Evolutionary conservation across 2,888 invertebrate species (phyloP), one percentile per base, ranked within the genome.

Genomic region (Amblyjoppa fuscipennis): DNA sequence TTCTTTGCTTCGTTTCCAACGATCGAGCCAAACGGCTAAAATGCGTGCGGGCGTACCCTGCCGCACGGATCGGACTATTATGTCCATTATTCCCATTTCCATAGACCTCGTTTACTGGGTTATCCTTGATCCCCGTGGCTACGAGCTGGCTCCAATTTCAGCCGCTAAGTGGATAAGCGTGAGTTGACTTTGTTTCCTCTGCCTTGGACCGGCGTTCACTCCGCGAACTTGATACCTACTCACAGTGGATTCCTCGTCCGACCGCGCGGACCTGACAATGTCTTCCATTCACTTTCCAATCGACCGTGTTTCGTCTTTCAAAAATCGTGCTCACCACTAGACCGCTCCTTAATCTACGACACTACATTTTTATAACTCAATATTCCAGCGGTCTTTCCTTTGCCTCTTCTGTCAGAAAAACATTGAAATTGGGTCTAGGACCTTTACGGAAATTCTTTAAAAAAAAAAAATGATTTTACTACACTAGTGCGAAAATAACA

Each of bases 51-150:
- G 78, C 78, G 78, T 78, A 61, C 49, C 59, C 16, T 28, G 59
- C 59, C n/a, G 77, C 45, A 45, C 69, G 28, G 59, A 16, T 41
- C 59, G 45, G 31, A 56, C 56, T 70, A 70, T 70, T 49, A 78
- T 70, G 34, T 31, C 41, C 61, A 78, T 78, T 70, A 78, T 78
- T 78, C 45, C 70, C 59, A 70, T 78, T 70, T 78, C 61, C 78
- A 70, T 70, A 70, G 56, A 38, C 70, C 59, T 78, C 70, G 61
- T 70, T 78, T 53, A 45, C 59, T 13, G 61, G 20, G 13, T 20
- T 78, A 70, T 70, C 78, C 78, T 78, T 78, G 70, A 78, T 78
- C 69, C 45, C 31, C 41, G 9, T 6, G 38, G 45, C 59, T 78
- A 70, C 28, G 56, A 41, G 56, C 53, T 38, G 16, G 45, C 3